A percentile compares a stretch with the other conserved stretches of the same genome.
These are phyloP conservation scores for Sinodicranocentrus sp. DNA, from an alignment of 2,888 invertebrate genomes.

Conservation along the genomic window DNA sequence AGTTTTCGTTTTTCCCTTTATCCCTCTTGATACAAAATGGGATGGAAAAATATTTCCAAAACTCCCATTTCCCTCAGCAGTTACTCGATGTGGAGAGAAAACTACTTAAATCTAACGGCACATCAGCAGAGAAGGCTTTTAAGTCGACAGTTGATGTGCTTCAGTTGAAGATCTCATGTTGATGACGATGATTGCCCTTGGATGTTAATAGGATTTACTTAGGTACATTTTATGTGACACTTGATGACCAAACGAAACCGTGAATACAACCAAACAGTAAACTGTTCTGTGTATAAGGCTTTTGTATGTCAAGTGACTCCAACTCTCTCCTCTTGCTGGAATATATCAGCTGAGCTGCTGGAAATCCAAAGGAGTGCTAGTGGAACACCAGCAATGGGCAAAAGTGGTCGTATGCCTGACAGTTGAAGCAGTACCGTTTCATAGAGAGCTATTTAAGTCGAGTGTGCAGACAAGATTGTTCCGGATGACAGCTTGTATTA, in stretches of 20 bases:
- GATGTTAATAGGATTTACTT: conserved; percentile 61
- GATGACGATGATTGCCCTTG: conserved; percentile 48
- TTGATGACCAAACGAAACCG: conserved; percentile 58
- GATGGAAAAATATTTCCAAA: background rate
- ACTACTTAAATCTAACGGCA: too few species aligned
- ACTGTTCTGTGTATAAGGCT: too few species aligned
- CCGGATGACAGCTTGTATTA: conserved; percentile 70
- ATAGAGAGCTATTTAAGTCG: conserved; percentile 62
- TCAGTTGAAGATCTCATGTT: conserved; percentile 12
- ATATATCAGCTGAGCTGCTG: background rate
- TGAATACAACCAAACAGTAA: too few species aligned
- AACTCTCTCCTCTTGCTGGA: background rate
- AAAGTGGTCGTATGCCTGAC: conserved; percentile 7
- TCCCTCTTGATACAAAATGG: background rate
- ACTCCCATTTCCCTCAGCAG: too few species aligned
- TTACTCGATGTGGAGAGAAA: too few species aligned
- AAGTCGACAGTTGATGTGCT: conserved; percentile 47
- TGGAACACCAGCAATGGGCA: background rate
- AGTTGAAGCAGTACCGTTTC: conserved; percentile 49
- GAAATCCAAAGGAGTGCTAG: background rate
- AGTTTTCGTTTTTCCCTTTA: conserved; percentile 8
- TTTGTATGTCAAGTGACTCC: too few species aligned
- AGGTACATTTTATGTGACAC: conserved; percentile 57
- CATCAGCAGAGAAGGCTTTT: conserved; percentile 5
- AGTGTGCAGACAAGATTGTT: conserved; percentile 63